phyloP scores from a whole-genome alignment of 2,888 invertebrate genomes.

The Tryphoninae sp. region DNA sequence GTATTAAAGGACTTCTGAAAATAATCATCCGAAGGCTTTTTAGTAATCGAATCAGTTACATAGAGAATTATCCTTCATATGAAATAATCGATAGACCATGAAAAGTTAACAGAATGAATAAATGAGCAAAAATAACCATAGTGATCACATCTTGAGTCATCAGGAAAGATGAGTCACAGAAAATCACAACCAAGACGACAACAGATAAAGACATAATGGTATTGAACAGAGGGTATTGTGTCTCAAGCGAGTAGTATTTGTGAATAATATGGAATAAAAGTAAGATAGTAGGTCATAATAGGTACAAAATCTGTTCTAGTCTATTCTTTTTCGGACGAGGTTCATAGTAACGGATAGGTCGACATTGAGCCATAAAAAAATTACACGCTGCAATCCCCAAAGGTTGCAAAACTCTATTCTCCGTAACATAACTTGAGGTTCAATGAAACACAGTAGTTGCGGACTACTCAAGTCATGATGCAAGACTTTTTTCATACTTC shows the following conservation, averaged over 20 bases:
- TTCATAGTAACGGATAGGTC: too few species aligned
- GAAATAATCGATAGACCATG: background rate
- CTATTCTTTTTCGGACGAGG: too few species aligned
- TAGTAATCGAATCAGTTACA: too few species aligned
- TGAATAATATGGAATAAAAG: background rate
- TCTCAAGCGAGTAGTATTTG: too few species aligned
- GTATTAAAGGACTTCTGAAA: too few species aligned
- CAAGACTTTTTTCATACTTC: background rate
- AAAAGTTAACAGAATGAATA: background rate
- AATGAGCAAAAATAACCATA: conserved; percentile 16
- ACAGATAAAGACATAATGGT: background rate
- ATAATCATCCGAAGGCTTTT: too few species aligned
- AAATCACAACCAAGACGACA: background rate
- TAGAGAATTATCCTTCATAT: background rate
- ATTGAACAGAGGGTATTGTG: background rate
- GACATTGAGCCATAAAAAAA: too few species aligned
- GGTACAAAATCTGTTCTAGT: too few species aligned
- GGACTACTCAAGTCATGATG: background rate
- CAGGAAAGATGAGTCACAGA: background rate
- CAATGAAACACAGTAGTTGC: too few species aligned
- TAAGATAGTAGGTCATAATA: background rate
- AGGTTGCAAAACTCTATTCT: too few species aligned
- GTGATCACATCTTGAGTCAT: background rate
- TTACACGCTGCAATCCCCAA: too few species aligned
- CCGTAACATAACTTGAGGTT: too few species aligned